Base-by-base conservation (phyloP, 2,888 invertebrate genomes). In the Arctia plantaginis region DNA sequence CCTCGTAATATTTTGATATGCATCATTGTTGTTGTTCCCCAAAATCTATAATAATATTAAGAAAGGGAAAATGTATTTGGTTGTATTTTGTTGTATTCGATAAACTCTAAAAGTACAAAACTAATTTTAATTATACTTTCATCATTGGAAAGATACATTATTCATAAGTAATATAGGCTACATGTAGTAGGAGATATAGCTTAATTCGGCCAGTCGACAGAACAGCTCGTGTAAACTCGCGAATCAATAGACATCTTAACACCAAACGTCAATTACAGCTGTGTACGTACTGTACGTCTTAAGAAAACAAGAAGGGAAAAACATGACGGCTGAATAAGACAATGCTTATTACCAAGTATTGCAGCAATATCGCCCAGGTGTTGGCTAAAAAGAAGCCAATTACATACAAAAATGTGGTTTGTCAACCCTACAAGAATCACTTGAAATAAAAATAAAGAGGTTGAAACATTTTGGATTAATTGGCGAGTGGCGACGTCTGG, bases 401-500 rank as follows among this genome's bases (percentile, higher is more conserved):
- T 30, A 68, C 51, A 62, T 59, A 27, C 44, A n/a, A 69, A 69
- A 59, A 69, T 51, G 27, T 66, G 62, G 62, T 62, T 30, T 81
- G 87, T 85, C 87, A 87, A 83, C 86, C 84, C 85, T 83, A 73
- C 62, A 79, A 76, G 78, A 83, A 83, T 88, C 85, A 85, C 86
- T 87, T 84, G 85, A 91, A 92, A 91, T 90, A 92, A 92, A 91
- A 92, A 82, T 82, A 87, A 90, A 89, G 87, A 76, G 85, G 85
- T 85, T 87, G 76, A 75, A 75, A 68, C 71, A 77, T 74, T 81
- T 73, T 76, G 83, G 86, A 90, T 92, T 93, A 93, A 93, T 93
- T 91, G 87, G 89, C 85, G 86, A 90, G 91, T 88, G 82, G 80
- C 78, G 75, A 76, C 77, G 77, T 77, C 74, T 80, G 74, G 76